Conservation (phyloP, 1,140 invertebrate species). For the Drosophila santomea region DNA sequence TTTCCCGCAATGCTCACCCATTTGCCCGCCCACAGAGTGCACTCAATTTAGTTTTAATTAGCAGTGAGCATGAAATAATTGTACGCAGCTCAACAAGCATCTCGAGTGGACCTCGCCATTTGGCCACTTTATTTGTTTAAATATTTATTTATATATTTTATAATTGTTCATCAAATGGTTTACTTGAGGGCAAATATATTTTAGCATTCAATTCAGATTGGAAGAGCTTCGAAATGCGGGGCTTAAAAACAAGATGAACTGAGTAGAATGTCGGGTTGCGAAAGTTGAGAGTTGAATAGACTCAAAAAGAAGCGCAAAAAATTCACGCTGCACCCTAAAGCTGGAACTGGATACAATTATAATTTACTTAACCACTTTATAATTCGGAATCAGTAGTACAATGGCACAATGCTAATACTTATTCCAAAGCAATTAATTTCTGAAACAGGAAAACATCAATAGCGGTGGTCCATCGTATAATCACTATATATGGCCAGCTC, state of each 20-base stretch:
- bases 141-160: conserved; percentile 19
- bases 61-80: conserved; percentile 80
- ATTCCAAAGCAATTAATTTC: conserved; percentile 18
- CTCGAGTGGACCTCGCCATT: conserved; percentile 63
- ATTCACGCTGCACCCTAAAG: no score
- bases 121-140: conserved; percentile 19
- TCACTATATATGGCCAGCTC: conserved; percentile 35
- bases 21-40: conserved; percentile 33
- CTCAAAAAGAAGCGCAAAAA: no score
- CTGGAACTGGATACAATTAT: no score
- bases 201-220: conserved; percentile 55
- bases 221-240: conserved; percentile 8
- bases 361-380: not conserved
- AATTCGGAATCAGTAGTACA: not conserved
- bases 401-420: conserved; percentile 48
- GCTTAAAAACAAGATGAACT: conserved; percentile 10
- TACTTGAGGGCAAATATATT: conserved; percentile 47
- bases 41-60: conserved; percentile 83
- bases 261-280: not conserved
- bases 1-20: conserved; percentile 38
- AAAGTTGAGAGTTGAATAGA: not conserved
- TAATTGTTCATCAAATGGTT: conserved; percentile 56
- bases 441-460: conserved; percentile 21
- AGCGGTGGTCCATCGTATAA: conserved; percentile 5
- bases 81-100: conserved; percentile 64